A percentile compares a stretch with the other conserved stretches of the same genome.
Evolutionary conservation across 2,797 vertebrate genomes (phyloP).

Genomic region (Acanthis flammea): DNA sequence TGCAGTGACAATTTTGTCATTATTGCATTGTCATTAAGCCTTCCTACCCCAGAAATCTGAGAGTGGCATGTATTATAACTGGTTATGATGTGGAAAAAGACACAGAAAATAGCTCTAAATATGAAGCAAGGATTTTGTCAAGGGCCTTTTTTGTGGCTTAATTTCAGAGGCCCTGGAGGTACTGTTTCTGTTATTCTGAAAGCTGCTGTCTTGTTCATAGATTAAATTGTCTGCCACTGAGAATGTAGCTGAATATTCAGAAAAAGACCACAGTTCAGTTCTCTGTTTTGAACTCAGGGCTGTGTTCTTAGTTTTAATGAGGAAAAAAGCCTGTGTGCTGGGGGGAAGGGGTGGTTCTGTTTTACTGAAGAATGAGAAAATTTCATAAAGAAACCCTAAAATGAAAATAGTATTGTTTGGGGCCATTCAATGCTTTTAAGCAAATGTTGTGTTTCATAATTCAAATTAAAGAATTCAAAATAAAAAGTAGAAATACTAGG

Average conservation of each 20-base stretch:
- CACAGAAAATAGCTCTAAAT: neutral
- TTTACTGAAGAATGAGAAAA: neutral
- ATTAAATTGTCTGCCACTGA: neutral
- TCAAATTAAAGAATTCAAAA: neutral
- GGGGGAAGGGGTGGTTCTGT: neutral
- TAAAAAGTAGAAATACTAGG: neutral
- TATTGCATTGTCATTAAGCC: neutral
- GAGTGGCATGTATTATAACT: neutral
- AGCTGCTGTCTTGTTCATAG: neutral
- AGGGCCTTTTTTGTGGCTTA: neutral
- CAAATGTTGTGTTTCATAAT: neutral
- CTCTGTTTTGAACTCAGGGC: neutral
- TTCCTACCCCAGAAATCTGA: neutral
- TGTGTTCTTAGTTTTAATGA: neutral
- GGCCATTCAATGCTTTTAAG: neutral
- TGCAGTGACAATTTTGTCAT: neutral
- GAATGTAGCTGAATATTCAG: neutral
- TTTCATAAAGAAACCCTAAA: neutral
- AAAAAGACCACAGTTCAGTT: neutral
- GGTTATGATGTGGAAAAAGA: neutral
- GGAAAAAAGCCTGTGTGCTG: neutral
- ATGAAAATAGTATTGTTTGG: neutral
- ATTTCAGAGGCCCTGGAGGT: neutral
- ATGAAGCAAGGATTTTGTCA: neutral
- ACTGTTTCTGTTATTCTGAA: neutral